Conservation (phyloP, 2,797 vertebrate genomes). For the Melopsittacus undulatus region DNA sequence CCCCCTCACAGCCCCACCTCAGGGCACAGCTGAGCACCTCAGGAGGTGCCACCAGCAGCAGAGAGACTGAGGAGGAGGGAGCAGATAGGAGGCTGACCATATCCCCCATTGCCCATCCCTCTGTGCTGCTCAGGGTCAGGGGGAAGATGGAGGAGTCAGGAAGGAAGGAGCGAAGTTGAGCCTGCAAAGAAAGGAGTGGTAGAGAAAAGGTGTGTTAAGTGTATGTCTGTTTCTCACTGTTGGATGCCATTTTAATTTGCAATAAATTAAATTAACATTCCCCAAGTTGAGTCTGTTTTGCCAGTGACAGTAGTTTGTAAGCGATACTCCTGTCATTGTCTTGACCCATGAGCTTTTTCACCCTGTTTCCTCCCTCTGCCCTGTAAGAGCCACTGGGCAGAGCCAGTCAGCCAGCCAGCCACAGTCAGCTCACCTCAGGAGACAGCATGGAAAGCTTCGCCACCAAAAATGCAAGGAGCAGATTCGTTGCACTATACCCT, state of each 20-base stretch:
- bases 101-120: no score
- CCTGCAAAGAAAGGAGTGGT: neutral
- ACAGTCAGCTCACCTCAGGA: neutral
- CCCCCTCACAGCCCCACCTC: neutral
- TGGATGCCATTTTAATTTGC: neutral
- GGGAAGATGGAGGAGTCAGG: neutral
- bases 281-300: neutral
- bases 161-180: neutral
- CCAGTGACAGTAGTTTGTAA: neutral
- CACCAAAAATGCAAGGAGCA: neutral
- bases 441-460: neutral
- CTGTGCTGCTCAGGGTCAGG: accelerated
- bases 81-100: neutral
- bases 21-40: neutral
- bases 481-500: neutral
- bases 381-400: no score
- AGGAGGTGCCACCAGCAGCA: neutral
- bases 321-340: neutral
- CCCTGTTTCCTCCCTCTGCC: neutral
- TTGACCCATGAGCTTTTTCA: neutral
- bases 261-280: neutral
- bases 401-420: neutral
- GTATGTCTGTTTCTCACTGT: neutral
- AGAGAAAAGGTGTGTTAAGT: neutral
- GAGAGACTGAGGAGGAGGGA: neutral